These are phyloP conservation scores for Danio albolineatus DNA, from an alignment of 2,797 vertebrate genomes.

Conservation along the genomic window DNA sequence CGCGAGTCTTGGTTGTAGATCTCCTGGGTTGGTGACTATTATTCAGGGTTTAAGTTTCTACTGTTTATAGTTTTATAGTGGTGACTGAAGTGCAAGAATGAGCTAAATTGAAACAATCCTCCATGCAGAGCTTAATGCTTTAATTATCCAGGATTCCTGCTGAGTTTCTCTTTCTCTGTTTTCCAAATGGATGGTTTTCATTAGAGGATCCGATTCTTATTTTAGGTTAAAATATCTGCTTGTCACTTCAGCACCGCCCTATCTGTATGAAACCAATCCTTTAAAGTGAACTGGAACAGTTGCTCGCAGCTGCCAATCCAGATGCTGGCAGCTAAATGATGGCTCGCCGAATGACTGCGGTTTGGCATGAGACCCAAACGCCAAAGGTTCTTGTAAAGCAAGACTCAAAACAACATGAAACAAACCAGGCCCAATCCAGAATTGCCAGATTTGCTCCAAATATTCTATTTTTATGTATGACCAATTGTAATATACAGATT, in stretches of 20 bases:
- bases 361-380: constrained; percentile 50
- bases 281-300: constrained; percentile 45
- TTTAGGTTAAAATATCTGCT: constrained; percentile 33
- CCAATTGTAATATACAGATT: background rate
- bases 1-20: background rate
- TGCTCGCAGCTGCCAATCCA: constrained; percentile 37
- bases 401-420: constrained; percentile 46
- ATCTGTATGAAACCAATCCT: constrained; percentile 42
- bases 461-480: background rate
- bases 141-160: constrained; percentile 9
- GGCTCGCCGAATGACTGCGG: constrained; percentile 57
- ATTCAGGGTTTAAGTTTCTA: constrained; percentile 6
- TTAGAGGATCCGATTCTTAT: constrained; percentile 9
- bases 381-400: constrained; percentile 43
- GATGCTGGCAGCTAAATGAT: constrained; percentile 44
- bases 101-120: constrained; percentile 12
- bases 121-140: constrained; percentile 13
- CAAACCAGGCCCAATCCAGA: constrained; percentile 23
- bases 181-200: background rate
- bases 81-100: constrained; percentile 6
- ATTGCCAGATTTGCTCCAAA: background rate
- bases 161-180: background rate
- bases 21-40: background rate
- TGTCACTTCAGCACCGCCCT: constrained; percentile 33
- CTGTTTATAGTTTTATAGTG: constrained; percentile 4